A percentile compares a stretch with the other conserved stretches of the same genome.
Evolutionary conservation across 2,888 invertebrate genomes (phyloP).

Genomic region (Epinotia bilunana): DNA sequence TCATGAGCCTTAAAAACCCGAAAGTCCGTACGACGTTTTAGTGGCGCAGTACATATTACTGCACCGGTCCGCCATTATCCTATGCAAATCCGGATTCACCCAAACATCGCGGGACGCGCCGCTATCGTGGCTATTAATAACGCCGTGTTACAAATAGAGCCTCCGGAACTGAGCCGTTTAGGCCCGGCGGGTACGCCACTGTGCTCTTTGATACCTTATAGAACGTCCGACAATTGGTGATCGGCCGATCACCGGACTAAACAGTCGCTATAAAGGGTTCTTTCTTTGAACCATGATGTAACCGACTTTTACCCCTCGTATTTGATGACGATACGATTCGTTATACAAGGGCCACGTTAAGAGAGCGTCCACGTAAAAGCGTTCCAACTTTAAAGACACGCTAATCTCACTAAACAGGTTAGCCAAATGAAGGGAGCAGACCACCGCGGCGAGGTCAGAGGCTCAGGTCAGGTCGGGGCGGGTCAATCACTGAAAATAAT

Average conservation of each 20-base stretch:
- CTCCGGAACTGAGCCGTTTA: slow-evolving; percentile 70
- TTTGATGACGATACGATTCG: neutral
- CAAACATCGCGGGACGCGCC: slow-evolving; percentile 79
- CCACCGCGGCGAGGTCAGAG: slow-evolving; percentile 74
- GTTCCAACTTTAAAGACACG: slow-evolving; percentile 39
- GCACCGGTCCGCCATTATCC: slow-evolving; percentile 72
- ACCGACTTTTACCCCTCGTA: neutral
- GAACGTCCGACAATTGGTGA: slow-evolving; percentile 57
- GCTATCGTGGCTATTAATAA: slow-evolving; percentile 82
- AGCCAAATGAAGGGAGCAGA: slow-evolving; percentile 72
- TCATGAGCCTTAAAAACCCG: slow-evolving; percentile 17
- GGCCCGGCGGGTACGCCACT: slow-evolving; percentile 66
- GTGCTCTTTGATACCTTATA: slow-evolving; percentile 69
- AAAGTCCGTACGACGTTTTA: slow-evolving; percentile 15
- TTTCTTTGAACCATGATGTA: neutral
- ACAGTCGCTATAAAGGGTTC: neutral
- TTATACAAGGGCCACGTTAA: slow-evolving; percentile 14
- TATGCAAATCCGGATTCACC: slow-evolving; percentile 82
- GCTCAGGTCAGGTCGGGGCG: slow-evolving; percentile 71
- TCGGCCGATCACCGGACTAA: slow-evolving; percentile 45
- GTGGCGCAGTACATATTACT: slow-evolving; percentile 54
- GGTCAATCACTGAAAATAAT: slow-evolving; percentile 71
- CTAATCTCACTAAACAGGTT: slow-evolving; percentile 68
- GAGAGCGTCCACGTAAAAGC: slow-evolving; percentile 11
- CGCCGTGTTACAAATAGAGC: slow-evolving; percentile 75